phyloP scores from a whole-genome alignment of 2,888 invertebrate species.

The Dermolepida albohirtum region DNA sequence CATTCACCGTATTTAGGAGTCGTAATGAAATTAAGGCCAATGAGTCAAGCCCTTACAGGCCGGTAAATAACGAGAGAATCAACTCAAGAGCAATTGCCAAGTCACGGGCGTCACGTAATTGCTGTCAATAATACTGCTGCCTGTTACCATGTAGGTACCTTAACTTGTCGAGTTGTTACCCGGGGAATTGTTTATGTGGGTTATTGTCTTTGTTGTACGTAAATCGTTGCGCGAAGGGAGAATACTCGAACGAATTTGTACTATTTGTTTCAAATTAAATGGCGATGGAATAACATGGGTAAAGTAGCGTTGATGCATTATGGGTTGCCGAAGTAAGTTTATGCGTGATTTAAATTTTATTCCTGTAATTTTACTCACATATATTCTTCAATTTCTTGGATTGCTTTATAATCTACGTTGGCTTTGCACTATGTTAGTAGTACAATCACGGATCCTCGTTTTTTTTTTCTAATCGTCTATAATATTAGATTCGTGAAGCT shows the following conservation, averaged over 20 bases:
- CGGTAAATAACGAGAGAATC: constrained; percentile 53
- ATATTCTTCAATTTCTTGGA: too few species aligned
- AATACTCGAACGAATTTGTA: constrained; percentile 51
- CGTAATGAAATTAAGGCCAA: constrained; percentile 45
- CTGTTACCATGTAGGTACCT: constrained; percentile 17
- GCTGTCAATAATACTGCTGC: constrained; percentile 53
- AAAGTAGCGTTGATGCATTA: too few species aligned
- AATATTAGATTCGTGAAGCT: too few species aligned
- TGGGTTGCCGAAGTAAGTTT: too few species aligned
- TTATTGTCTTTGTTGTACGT: constrained; percentile 22
- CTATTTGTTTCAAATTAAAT: too few species aligned
- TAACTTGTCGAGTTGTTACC: constrained; percentile 47
- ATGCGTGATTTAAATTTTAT: too few species aligned
- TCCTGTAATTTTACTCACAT: too few species aligned
- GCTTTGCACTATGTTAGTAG: too few species aligned
- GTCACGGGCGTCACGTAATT: constrained; percentile 60
- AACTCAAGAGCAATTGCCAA: constrained; percentile 61
- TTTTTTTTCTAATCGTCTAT: too few species aligned
- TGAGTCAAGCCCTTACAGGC: constrained; percentile 57
- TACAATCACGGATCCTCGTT: too few species aligned
- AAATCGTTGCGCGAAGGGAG: constrained; percentile 12
- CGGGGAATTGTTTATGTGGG: constrained; percentile 46
- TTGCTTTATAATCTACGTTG: too few species aligned
- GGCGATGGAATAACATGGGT: too few species aligned
- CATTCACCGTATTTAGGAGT: constrained; percentile 28